Evolutionary conservation across 1,140 invertebrate genomes (phyloP).

Genomic region (Dryas iulia): DNA sequence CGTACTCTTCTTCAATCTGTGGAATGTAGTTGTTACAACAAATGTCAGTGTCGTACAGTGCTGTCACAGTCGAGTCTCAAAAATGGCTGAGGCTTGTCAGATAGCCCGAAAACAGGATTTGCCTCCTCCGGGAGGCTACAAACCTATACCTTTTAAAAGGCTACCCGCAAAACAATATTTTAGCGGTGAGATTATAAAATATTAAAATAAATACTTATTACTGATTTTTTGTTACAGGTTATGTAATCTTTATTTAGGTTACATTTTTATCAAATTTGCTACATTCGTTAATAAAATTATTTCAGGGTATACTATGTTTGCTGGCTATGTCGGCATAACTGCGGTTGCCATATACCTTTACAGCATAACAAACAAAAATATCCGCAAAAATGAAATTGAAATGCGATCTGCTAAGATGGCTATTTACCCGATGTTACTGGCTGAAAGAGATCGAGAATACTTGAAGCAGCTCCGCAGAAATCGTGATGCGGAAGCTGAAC

Average conservation of each 20-base stretch:
- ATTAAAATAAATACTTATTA: neutral
- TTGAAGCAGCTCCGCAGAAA: slow-evolving; percentile 90
- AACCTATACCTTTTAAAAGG: slow-evolving; percentile 86
- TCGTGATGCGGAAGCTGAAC: slow-evolving; percentile 89
- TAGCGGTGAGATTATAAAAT: slow-evolving; percentile 79
- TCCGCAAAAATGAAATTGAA: slow-evolving; percentile 84
- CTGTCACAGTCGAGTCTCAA: slow-evolving; percentile 10
- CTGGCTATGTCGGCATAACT: slow-evolving; percentile 82
- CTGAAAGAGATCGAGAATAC: slow-evolving; percentile 90
- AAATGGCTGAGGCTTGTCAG: slow-evolving; percentile 64
- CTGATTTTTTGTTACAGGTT: neutral
- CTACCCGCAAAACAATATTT: slow-evolving; percentile 86
- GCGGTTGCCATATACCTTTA: slow-evolving; percentile 82
- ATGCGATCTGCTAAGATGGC: slow-evolving; percentile 87
- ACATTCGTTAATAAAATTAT: too few relatives aligned
- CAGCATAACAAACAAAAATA: slow-evolving; percentile 77
- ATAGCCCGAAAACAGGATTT: slow-evolving; percentile 87
- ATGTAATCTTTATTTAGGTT: slow-evolving; percentile 6
- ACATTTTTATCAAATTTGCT: slow-evolving; percentile 4
- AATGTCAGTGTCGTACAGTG: slow-evolving; percentile 14
- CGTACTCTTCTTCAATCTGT: neutral
- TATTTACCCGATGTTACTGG: slow-evolving; percentile 87
- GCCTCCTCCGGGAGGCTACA: slow-evolving; percentile 92
- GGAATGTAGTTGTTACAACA: neutral
- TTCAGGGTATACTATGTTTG: slow-evolving; percentile 82